Evolutionary conservation across 2,888 invertebrate genomes (phyloP), one percentile per base, ranked within the genome.

Genomic region (Eretmocerus hayati): DNA sequence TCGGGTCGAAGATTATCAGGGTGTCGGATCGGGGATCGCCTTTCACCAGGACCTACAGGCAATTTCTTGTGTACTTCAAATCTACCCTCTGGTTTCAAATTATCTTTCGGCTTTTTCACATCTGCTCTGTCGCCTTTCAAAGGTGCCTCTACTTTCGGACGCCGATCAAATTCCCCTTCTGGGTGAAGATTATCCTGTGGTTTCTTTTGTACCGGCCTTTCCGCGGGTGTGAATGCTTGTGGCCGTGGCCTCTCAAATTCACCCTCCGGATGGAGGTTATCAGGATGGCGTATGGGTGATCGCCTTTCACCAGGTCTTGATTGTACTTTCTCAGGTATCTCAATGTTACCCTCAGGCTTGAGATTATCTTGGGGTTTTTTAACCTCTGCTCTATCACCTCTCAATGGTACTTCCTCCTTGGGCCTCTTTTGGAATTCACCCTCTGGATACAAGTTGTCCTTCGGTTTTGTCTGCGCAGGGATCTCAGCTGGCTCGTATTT

Each of bases 101-200:
- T 85, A 63, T 85, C 82, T 54, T 78, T 77, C 38, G 77, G 80
- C 5, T 55, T 58, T 74, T 74, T 56, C 76, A 76, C 44, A 15
- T 65, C 65, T 1, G 30, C 72, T 66, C 67, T 61, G 52, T 75
- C 65, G 42, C 67, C 73, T 46, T 61, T 62, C 4, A 33, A 19
- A 5, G 42, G 49, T 1, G 26, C 42, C n/a, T 44, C 68, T 59
- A 61, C 61, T 56, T 62, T 62, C n/a, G n/a, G n/a, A 1, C 60
- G 50, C 0, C 56, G 45, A 3, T 62, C 45, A 15, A 51, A 49
- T 9, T 56, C 52, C 2, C 52, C 48, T 13, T 52, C 49, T 20
- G 69, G 73, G 9, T 44, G 15, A 2, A 48, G 30, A 19, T 48
- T 52, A 59, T 81, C 80, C 58, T 77, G 76, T 62, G 74, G 75